Conservation (phyloP, 2,113 vertebrate genomes). For the Cynocephalus volans region DNA sequence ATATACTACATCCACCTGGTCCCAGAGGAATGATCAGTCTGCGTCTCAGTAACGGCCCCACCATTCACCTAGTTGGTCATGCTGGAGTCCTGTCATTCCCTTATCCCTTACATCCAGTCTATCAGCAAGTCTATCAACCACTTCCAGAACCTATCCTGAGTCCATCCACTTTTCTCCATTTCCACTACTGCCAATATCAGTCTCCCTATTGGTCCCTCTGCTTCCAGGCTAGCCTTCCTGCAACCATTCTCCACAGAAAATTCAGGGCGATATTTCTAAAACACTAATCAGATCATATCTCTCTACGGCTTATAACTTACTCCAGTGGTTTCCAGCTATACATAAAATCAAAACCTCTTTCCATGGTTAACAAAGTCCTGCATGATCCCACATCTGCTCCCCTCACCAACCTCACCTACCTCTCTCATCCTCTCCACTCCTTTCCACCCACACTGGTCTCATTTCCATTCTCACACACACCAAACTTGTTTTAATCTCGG, state of each 20-base stretch:
- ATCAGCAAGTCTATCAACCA: neutral
- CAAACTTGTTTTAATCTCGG: neutral
- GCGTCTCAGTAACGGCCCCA: neutral
- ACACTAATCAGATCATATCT: neutral
- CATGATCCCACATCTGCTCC: neutral
- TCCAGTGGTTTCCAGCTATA: neutral
- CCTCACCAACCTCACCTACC: neutral
- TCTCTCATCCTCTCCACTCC: neutral
- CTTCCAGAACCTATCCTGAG: neutral
- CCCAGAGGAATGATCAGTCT: neutral
- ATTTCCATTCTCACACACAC: neutral
- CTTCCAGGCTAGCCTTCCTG: neutral
- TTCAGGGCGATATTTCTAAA: neutral
- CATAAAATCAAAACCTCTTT: neutral
- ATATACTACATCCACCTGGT: neutral
- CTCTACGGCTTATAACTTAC: neutral
- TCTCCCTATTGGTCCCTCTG: neutral
- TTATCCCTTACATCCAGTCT: neutral
- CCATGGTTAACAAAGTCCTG: neutral
- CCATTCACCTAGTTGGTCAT: neutral
- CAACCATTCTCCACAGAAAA: neutral
- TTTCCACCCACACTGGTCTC: neutral
- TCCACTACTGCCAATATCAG: neutral
- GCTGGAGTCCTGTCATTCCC: neutral
- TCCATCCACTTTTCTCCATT: neutral